Evolutionary conservation across 2,888 invertebrate genomes (phyloP), one percentile per base, ranked within the genome.

Genomic region (Trypoxylon attenuatum): DNA sequence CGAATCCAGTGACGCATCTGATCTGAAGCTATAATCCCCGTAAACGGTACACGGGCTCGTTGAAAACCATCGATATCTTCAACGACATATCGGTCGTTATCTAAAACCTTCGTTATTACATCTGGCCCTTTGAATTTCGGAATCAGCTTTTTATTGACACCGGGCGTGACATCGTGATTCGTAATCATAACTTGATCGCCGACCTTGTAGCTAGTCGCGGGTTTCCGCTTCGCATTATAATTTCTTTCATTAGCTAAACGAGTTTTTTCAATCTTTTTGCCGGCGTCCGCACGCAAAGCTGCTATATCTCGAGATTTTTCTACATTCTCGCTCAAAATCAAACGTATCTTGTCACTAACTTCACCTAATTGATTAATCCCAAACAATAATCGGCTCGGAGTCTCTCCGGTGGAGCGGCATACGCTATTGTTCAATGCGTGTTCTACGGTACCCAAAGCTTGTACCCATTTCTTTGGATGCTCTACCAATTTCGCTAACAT

Each of bases 71-170:
- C 47, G 15, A 49, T 21, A n/a, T 49, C 47, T 3, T n/a, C 5
- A 2, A 49, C 41, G 16, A 51, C 56, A 61, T 79, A 81, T 4
- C 78, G 38, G 33, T 78, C 79, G 43, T 74, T 65, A n/a, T 66
- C 68, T 15, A 81, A 52, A 8, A 69, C 62, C 53, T 64, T 72
- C 16, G 55, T 52, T 13, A 71, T 64, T 60, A 52, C 67, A 59
- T 76, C 77, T 2, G 81, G 78, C 8, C 78, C 78, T 51, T 63
- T 70, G 55, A 69, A 81, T 19, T 73, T 73, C 3, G 75, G 71
- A 15, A 77, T 57, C 16, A 78, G 50, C 62, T 81, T 80, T 33
- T 73, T 73, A 5, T 68, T 72, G 18, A 69, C 69, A 3, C 74
- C 75, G 4, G 53, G 42, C 5, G 77, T 73, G 15, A 50, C 69